Base-by-base conservation (phyloP, 2,888 invertebrate species). In the Seladonia tumulorum region DNA sequence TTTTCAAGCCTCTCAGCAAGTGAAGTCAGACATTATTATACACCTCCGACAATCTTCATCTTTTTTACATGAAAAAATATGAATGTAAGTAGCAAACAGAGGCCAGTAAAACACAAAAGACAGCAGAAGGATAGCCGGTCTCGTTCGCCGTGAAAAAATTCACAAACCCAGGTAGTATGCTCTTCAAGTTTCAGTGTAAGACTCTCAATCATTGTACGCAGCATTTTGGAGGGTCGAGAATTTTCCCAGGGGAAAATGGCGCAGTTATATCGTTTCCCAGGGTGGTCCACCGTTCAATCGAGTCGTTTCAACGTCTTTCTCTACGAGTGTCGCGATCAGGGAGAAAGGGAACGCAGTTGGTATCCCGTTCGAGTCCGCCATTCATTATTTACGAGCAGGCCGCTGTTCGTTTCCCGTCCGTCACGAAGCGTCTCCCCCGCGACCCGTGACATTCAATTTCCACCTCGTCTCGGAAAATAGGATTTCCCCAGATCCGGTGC, bases 391-490 rank as follows among this genome's bases (percentile, higher is more conserved):
- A 77, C 68, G 76, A 53, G 18, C n/a, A 12, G 49, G 66, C 25
- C 7, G 18, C 39, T 45, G 45, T 68, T 82, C 83, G 81, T 70
- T 75, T 47, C 60, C n/a, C 29, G 49, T 77, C 76, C 73, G 76
- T 82, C 83, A 57, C 72, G 66, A 8, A 22, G 68, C 60, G 39
- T 22, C 47, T 66, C 53, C 76, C 72, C 57, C 57, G 76, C 83
- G 82, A 72, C 45, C 66, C 49, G 76, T 83, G 83, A 82, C 83
- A 77, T 83, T 83, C 83, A 83, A 83, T 83, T 83, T 83, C 83
- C 68, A 83, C 73, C 76, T 47, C 75, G 71, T 72, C 47, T 29
- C 47, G 53, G 76, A 66, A 82, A 83, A 83, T 77, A 57, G 76
- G 76, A 82, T 82, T 82, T 63, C 76, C 76, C 39, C 39, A 39